Evolutionary conservation across 2,888 invertebrate species (phyloP).

Genomic region (Ormia ochracea): DNA sequence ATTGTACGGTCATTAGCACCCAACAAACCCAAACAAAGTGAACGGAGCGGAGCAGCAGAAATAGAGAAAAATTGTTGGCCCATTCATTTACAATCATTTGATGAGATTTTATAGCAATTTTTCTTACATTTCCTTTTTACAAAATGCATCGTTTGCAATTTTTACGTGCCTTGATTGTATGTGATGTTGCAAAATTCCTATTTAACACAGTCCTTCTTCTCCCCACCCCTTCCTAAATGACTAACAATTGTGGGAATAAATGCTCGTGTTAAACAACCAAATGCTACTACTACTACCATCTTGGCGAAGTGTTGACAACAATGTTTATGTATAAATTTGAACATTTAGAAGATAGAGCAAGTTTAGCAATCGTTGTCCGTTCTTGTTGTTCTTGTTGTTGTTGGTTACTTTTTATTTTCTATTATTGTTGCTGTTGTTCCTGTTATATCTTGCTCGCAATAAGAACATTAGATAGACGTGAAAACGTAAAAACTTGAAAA

Average conservation of each 20-base stretch:
- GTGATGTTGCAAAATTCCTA: conserved; percentile 17
- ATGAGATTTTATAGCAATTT: conserved; percentile 60
- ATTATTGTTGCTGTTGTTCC: no score
- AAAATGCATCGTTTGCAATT: conserved; percentile 60
- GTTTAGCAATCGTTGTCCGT: conserved; percentile 30
- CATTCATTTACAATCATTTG: conserved; percentile 61
- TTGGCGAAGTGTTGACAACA: conserved; percentile 46
- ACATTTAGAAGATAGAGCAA: conserved; percentile 29
- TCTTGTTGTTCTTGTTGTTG: no score
- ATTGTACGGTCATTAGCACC: conserved; percentile 60
- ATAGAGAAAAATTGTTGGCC: conserved; percentile 47
- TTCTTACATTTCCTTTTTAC: conserved; percentile 59
- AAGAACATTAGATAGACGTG: conserved; percentile 36
- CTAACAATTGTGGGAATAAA: conserved; percentile 6
- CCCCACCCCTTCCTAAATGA: background rate
- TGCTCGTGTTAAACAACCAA: conserved; percentile 8
- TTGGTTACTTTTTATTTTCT: no score
- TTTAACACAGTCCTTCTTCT: background rate
- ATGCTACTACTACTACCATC: conserved; percentile 17
- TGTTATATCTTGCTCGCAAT: conserved; percentile 17
- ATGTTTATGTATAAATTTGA: conserved; percentile 14
- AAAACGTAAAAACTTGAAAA: conserved; percentile 46
- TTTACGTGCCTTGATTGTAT: conserved; percentile 52
- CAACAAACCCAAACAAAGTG: conserved; percentile 54
- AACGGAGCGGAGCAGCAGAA: conserved; percentile 10